Evolutionary conservation across 2,797 vertebrate genomes (phyloP).

Genomic region (Champsocephalus gunnari): DNA sequence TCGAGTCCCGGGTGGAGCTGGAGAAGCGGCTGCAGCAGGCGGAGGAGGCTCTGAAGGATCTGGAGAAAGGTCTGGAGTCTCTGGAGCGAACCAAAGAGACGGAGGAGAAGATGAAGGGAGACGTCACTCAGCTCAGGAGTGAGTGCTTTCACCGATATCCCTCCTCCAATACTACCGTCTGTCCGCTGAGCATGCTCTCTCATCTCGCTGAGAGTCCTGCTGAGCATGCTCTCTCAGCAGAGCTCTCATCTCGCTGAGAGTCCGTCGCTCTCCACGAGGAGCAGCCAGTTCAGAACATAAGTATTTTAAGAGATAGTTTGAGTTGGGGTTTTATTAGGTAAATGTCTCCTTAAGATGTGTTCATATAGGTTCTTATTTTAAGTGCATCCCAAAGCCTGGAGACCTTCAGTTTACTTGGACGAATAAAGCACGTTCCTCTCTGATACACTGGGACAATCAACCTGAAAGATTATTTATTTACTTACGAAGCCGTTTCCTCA

Average conservation of each 20-base stretch:
- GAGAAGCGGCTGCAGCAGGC: conserved; percentile 91
- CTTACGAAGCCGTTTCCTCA: not conserved
- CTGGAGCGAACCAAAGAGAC: conserved; percentile 89
- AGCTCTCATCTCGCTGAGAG: too few relatives aligned
- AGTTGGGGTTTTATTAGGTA: too few relatives aligned
- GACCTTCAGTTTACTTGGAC: not conserved
- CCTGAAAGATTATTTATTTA: too few relatives aligned
- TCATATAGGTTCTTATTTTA: not conserved
- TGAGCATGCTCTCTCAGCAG: not conserved
- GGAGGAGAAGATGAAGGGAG: conserved; percentile 95
- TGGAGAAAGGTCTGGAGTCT: conserved; percentile 93
- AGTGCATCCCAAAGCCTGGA: not conserved
- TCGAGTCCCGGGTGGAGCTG: conserved; percentile 92
- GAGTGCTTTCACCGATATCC: conserved; percentile 62
- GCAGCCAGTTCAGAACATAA: not conserved
- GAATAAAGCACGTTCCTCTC: too few relatives aligned
- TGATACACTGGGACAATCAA: too few relatives aligned
- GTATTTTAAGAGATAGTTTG: not conserved
- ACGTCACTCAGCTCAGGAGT: conserved; percentile 94
- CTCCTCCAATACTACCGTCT: not conserved
- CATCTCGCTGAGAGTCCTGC: too few relatives aligned
- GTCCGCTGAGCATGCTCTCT: not conserved
- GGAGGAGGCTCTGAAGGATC: conserved; percentile 90
- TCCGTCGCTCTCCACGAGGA: not conserved
- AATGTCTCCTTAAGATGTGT: not conserved